These are phyloP conservation scores for Capromys pilorides DNA, from an alignment of 2,797 vertebrate genomes.

Conservation along the genomic window DNA sequence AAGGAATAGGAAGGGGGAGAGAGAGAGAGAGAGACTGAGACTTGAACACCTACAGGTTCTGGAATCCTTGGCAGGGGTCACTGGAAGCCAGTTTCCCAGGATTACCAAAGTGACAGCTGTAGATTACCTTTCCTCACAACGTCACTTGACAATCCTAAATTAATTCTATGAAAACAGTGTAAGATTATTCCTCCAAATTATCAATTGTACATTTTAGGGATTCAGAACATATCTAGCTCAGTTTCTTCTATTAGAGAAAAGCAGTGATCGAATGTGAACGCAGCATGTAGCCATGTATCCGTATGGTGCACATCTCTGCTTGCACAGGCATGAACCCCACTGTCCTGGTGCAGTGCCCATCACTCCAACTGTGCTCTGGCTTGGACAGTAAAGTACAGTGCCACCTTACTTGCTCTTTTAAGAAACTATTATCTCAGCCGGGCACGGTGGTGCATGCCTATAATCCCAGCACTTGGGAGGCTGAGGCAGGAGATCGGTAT, in stretches of 20 bases:
- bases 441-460: too few species aligned
- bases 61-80: too few species aligned
- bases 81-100: not conserved
- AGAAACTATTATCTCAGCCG: not conserved
- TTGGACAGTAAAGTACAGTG: not conserved
- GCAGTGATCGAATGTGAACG: not conserved
- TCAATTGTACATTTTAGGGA: not conserved
- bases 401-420: slow-evolving; percentile 3
- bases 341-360: not conserved
- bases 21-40: too few species aligned
- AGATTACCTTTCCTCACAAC: not conserved
- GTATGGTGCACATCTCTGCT: not conserved
- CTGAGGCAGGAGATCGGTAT: too few species aligned
- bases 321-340: not conserved
- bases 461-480: too few species aligned
- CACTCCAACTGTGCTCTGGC: not conserved
- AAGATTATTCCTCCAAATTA: not conserved
- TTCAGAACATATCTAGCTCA: not conserved
- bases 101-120: not conserved
- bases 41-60: not conserved
- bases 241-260: not conserved
- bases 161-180: not conserved
- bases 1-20: too few species aligned
- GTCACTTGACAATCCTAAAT: not conserved
- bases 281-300: not conserved